phyloP scores from a whole-genome alignment of 2,888 invertebrate genomes.

The Pteria penguin region DNA sequence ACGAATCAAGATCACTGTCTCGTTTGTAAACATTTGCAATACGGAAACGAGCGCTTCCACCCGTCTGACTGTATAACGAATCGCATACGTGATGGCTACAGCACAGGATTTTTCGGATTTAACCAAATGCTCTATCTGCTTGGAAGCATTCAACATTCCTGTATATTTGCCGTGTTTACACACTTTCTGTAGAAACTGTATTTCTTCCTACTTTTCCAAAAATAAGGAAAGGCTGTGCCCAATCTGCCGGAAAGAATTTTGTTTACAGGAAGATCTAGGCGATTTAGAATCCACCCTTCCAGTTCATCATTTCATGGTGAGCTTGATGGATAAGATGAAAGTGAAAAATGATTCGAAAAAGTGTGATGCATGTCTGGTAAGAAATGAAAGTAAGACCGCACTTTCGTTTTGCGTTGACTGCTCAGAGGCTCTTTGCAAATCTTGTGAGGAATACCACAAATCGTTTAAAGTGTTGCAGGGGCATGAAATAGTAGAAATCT shows the following conservation, averaged over 20 bases:
- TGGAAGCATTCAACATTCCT: conserved; percentile 3
- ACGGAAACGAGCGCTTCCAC: too few species aligned
- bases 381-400: background rate
- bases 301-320: conserved; percentile 14
- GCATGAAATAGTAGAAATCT: conserved; percentile 7
- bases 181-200: conserved; percentile 11
- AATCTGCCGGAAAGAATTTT: too few species aligned
- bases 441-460: conserved; percentile 5
- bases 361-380: background rate
- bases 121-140: conserved; percentile 9
- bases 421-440: background rate
- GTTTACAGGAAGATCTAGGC: background rate
- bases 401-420: conserved; percentile 2
- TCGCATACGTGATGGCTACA: too few species aligned
- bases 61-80: too few species aligned
- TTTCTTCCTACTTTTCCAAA: conserved; percentile 7
- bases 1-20: too few species aligned
- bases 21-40: too few species aligned
- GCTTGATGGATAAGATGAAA: conserved; percentile 4
- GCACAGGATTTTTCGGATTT: too few species aligned
- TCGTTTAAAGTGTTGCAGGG: background rate
- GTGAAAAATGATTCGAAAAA: background rate
- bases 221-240: background rate
- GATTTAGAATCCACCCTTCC: background rate
- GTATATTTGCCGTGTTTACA: conserved; percentile 15